Percentiles rank a stretch among this genome's conserved stretches.
phyloP scores from a whole-genome alignment of 2,888 invertebrate genomes.

The Rapana venosa region DNA sequence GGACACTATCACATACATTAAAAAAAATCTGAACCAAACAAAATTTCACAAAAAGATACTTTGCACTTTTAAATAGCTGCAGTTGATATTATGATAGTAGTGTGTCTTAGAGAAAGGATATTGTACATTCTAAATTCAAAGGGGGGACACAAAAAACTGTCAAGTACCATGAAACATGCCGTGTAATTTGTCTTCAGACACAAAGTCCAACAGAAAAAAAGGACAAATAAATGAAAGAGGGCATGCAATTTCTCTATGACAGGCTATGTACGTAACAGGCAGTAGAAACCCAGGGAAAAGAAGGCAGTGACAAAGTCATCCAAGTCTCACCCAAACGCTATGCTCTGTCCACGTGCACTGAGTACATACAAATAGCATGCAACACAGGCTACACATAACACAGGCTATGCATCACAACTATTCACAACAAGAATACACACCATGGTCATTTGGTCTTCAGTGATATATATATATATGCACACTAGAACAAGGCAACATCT shows the following conservation, averaged over 20 bases:
- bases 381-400: conserved; percentile 22
- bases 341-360: conserved; percentile 39
- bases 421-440: conserved; percentile 5
- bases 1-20: no score
- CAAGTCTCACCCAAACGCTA: conserved; percentile 38
- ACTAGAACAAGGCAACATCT: no score
- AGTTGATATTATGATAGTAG: no score
- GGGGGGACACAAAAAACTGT: neutral
- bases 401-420: neutral
- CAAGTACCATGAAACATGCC: conserved; percentile 29
- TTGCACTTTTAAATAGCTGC: no score
- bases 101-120: no score
- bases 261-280: conserved; percentile 9
- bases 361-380: conserved; percentile 36
- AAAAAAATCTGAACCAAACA: no score
- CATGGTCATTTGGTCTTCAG: no score
- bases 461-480: no score
- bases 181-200: neutral
- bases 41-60: no score
- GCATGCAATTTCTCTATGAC: conserved; percentile 28
- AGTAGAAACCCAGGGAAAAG: conserved; percentile 27
- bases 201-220: conserved; percentile 18
- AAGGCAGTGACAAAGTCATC: conserved; percentile 29
- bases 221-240: neutral
- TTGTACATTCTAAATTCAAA: no score